Evolutionary conservation across 2,888 invertebrate species (phyloP).

Genomic region (Luperina nickerlii): DNA sequence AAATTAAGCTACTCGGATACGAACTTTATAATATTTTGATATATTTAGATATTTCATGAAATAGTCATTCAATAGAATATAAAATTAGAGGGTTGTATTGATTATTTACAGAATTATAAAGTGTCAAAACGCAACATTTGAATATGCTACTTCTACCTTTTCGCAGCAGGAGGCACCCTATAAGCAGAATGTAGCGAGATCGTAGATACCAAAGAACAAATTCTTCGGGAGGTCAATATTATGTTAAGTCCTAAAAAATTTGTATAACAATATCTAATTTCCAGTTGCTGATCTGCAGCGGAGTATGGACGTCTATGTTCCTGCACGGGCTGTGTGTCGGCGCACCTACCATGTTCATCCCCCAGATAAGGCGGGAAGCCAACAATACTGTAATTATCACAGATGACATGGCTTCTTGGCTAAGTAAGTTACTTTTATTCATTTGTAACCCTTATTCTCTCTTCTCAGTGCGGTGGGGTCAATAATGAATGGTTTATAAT

Average conservation of each 20-base stretch:
- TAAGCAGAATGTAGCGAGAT: background rate
- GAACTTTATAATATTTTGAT: too few relatives aligned
- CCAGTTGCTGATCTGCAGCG: slow-evolving; percentile 66
- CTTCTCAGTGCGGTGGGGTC: background rate
- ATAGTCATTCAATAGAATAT: too few relatives aligned
- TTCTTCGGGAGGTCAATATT: background rate
- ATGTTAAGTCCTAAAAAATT: background rate
- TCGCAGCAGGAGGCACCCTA: background rate
- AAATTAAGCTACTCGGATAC: too few relatives aligned
- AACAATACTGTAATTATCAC: slow-evolving; percentile 66
- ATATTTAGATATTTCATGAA: too few relatives aligned
- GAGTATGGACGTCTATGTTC: slow-evolving; percentile 67
- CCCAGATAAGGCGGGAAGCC: slow-evolving; percentile 69
- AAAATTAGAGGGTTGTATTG: too few relatives aligned
- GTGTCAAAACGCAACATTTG: background rate
- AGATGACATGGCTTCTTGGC: slow-evolving; percentile 68
- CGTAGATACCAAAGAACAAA: background rate
- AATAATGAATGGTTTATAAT: background rate
- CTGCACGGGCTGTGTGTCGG: slow-evolving; percentile 63
- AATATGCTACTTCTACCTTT: background rate
- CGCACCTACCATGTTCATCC: slow-evolving; percentile 71
- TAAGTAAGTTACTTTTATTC: slow-evolving; percentile 42
- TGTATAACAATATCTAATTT: slow-evolving; percentile 4
- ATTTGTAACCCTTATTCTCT: background rate
- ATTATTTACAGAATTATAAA: background rate